Conservation (phyloP, 2,888 invertebrate genomes). For the Epirrhoe alternata region DNA sequence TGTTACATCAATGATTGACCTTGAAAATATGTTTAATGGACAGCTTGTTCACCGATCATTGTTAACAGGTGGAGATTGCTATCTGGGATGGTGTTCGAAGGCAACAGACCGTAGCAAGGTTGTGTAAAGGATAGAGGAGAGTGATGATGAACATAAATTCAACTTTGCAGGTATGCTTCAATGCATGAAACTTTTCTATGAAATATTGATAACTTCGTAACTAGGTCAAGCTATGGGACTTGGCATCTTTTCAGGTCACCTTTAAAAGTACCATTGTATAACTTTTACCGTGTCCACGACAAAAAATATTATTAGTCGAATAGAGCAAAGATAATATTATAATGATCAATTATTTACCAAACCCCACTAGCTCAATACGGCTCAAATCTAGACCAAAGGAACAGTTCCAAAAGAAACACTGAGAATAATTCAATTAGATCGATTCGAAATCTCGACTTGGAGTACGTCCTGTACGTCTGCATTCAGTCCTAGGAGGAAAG, state of each 20-base stretch:
- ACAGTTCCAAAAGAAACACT: too few relatives aligned
- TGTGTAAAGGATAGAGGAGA: neutral
- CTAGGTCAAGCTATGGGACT: neutral
- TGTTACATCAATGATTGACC: constrained; percentile 16
- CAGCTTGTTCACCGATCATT: constrained; percentile 29
- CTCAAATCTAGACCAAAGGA: too few relatives aligned
- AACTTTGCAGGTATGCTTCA: neutral
- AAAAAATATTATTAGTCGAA: too few relatives aligned
- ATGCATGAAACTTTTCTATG: neutral
- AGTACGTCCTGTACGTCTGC: too few relatives aligned
- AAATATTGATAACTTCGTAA: neutral
- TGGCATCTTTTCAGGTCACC: neutral
- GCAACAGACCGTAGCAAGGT: constrained; percentile 32
- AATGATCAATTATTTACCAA: too few relatives aligned
- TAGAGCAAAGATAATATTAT: too few relatives aligned
- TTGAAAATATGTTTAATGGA: constrained; percentile 19
- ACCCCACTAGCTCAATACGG: too few relatives aligned
- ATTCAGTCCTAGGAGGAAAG: too few relatives aligned
- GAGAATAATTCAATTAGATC: too few relatives aligned
- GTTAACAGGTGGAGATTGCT: constrained; percentile 39
- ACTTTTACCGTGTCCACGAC: too few relatives aligned
- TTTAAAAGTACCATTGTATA: neutral
- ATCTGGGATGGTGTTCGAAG: constrained; percentile 34
- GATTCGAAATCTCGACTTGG: too few relatives aligned
- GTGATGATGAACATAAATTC: neutral